A percentile compares a stretch with the other conserved stretches of the same genome.
phyloP scores from a whole-genome alignment of 2,113 vertebrate genomes.

The Solea senegalensis region DNA sequence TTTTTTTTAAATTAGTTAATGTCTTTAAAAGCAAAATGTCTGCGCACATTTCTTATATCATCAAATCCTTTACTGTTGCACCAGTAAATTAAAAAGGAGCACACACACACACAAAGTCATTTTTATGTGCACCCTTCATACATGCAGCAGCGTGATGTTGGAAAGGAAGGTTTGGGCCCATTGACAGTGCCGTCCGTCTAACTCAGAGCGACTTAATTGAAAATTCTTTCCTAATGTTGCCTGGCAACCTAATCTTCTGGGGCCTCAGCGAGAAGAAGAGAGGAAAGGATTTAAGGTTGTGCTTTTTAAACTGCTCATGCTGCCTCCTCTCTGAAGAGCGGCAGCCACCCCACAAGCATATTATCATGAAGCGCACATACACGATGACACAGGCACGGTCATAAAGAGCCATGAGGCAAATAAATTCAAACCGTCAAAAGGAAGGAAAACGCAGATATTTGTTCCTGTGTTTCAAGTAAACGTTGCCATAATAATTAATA shows the following conservation, averaged over 20 bases:
- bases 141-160: not conserved
- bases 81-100: too few relatives aligned
- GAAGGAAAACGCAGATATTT: conserved; percentile 17
- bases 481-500: conserved; percentile 21
- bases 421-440: conserved; percentile 19
- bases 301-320: conserved; percentile 54
- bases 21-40: not conserved
- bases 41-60: too few relatives aligned
- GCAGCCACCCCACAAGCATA: conserved; percentile 27
- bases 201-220: conserved; percentile 57
- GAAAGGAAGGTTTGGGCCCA: conserved; percentile 6
- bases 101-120: too few relatives aligned
- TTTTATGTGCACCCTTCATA: too few relatives aligned
- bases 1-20: not conserved
- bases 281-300: conserved; percentile 54
- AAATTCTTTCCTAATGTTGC: conserved; percentile 65
- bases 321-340: conserved; percentile 41
- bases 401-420: conserved; percentile 1
- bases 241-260: conserved; percentile 56
- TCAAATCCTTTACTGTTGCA: too few relatives aligned
- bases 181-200: conserved; percentile 25
- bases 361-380: conserved; percentile 40
- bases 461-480: conserved; percentile 21
- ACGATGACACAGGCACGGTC: not conserved
- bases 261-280: conserved; percentile 27